Conservation (phyloP, 2,113 vertebrate species). For the Spheniscus mendiculus region DNA sequence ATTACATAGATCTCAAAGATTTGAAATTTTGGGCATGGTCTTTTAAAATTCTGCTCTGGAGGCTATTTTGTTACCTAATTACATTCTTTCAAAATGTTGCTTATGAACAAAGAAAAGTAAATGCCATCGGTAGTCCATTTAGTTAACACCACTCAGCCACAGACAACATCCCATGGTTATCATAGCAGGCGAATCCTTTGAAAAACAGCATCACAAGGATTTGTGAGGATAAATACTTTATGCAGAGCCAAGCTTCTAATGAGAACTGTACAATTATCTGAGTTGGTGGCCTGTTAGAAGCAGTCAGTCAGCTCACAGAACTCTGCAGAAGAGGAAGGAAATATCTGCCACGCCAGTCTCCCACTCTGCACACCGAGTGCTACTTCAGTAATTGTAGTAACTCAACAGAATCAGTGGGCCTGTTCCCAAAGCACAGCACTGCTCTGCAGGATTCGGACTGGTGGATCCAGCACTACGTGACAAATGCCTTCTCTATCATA, state of each 20-base stretch:
- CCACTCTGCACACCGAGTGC: background rate
- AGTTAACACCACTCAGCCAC: background rate
- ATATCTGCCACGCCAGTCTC: background rate
- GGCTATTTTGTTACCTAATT: background rate
- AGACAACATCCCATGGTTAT: background rate
- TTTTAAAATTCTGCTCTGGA: background rate
- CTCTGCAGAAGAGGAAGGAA: background rate
- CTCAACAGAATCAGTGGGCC: background rate
- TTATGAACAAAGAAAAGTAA: background rate
- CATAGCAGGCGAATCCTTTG: background rate
- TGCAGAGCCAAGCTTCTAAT: background rate
- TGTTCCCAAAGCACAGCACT: background rate
- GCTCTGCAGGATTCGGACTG: rapidly evolving
- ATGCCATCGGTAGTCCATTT: background rate
- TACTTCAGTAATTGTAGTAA: background rate
- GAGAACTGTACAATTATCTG: background rate
- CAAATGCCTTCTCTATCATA: background rate
- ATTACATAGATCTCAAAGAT: background rate
- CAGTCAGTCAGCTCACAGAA: background rate
- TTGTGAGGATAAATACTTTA: background rate
- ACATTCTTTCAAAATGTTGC: background rate
- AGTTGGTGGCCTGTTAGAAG: background rate
- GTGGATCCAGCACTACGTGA: background rate
- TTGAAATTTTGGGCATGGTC: background rate
- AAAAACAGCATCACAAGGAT: background rate